Conservation (phyloP, 2,113 vertebrate genomes). For the Oreochromis tanganicae region DNA sequence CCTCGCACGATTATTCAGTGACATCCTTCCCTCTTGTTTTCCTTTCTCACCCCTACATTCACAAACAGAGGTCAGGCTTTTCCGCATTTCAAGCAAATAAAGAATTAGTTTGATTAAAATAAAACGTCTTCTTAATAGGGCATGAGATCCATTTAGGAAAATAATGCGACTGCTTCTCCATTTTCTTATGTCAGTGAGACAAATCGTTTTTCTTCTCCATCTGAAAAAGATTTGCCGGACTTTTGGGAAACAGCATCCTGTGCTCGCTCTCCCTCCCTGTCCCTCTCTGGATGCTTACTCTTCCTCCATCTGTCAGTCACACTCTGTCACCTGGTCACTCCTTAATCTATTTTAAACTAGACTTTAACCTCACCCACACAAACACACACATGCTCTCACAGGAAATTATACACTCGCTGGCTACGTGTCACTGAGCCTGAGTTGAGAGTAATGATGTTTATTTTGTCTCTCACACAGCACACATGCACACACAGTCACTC, state of each 20-base stretch:
- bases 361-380: background rate
- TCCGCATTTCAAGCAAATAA: background rate
- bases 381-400: background rate
- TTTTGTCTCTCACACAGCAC: background rate
- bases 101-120: background rate
- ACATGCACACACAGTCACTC: background rate
- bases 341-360: background rate
- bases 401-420: background rate
- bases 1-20: background rate
- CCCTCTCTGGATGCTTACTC: background rate
- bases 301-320: background rate
- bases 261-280: background rate
- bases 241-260: background rate
- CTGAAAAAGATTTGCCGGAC: background rate
- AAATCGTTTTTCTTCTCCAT: background rate
- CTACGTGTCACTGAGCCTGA: background rate
- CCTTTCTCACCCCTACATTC: background rate
- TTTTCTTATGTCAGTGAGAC: background rate
- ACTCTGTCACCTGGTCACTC: background rate
- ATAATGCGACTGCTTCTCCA: background rate
- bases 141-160: background rate
- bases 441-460: constrained; percentile 10
- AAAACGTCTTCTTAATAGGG: background rate
- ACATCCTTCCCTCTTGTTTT: background rate
- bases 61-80: no score